Percentiles rank a stretch among this genome's conserved stretches.
These are phyloP conservation scores for Aselliscus stoliczkanus DNA, from an alignment of 2,797 vertebrate genomes.

Conservation along the genomic window DNA sequence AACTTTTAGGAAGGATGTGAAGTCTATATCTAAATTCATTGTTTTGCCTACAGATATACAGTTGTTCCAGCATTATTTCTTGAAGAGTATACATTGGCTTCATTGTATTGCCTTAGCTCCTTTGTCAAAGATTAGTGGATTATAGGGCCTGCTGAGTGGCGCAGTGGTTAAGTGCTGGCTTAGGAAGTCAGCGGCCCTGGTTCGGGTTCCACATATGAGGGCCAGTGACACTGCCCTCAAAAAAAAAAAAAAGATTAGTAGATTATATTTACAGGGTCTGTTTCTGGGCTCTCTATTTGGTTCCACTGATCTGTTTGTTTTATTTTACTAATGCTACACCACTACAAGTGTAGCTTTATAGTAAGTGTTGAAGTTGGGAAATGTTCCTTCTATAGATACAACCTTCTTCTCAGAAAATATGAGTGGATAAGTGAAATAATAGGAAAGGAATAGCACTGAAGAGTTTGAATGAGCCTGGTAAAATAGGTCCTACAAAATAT, in stretches of 20 bases:
- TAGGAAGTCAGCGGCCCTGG: too few relatives aligned
- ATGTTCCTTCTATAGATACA: neutral
- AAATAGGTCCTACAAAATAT: neutral
- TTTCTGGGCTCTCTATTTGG: neutral
- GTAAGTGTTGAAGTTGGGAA: neutral
- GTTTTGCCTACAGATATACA: neutral
- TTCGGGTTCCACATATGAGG: too few relatives aligned
- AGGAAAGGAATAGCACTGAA: neutral
- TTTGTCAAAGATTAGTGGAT: neutral
- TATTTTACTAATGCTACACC: neutral
- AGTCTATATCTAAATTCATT: neutral
- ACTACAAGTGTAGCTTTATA: neutral
- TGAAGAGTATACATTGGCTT: neutral
- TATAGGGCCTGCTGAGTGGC: too few relatives aligned
- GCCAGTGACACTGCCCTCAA: too few relatives aligned
- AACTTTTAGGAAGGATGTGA: neutral
- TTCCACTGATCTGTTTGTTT: neutral
- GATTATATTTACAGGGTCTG: neutral
- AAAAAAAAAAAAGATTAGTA: neutral
- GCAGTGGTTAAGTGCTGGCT: too few relatives aligned
- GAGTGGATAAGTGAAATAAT: neutral
- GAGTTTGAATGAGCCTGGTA: neutral
- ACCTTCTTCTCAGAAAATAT: neutral
- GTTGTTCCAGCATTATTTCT: neutral
- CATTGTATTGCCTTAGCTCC: neutral